Percentiles rank a stretch among this genome's conserved stretches.
phyloP scores from a whole-genome alignment of 2,113 vertebrate species.

The Oreochromis niloticus region DNA sequence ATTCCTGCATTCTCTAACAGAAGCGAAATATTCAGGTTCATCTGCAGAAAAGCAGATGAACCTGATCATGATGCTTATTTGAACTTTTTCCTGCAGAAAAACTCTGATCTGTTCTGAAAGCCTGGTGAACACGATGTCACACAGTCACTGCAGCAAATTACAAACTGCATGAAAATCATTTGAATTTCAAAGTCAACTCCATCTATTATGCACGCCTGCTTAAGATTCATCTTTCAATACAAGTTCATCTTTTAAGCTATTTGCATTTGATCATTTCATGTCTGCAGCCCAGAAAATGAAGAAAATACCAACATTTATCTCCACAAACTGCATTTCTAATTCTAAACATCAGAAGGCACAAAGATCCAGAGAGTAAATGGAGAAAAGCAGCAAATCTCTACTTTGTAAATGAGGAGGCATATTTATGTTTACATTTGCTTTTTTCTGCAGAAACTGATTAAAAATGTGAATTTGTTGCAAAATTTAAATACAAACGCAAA shows the following conservation, averaged over 20 bases:
- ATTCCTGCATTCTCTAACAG: neutral
- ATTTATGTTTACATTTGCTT: neutral
- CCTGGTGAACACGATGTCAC: neutral
- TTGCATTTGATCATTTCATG: neutral
- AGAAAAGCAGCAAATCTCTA: neutral
- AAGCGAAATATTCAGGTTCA: neutral
- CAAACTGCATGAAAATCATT: neutral
- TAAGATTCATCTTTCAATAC: neutral
- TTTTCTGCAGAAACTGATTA: neutral
- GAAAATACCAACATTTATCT: neutral
- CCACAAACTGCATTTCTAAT: neutral
- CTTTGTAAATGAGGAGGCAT: neutral
- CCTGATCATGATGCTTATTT: neutral
- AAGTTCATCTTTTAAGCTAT: neutral
- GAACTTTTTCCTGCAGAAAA: neutral
- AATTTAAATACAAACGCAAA: neutral
- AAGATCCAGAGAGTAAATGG: neutral
- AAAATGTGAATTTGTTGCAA: neutral
- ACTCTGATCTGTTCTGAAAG: neutral
- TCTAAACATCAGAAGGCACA: neutral
- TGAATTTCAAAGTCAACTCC: neutral
- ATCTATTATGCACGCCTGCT: neutral
- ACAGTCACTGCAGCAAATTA: accelerated
- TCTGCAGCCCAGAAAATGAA: neutral
- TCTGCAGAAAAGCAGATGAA: neutral